These are phyloP conservation scores for Holothuria scabra DNA, from an alignment of 53 echinoderm and acorn worm species.

Conservation along the genomic window DNA sequence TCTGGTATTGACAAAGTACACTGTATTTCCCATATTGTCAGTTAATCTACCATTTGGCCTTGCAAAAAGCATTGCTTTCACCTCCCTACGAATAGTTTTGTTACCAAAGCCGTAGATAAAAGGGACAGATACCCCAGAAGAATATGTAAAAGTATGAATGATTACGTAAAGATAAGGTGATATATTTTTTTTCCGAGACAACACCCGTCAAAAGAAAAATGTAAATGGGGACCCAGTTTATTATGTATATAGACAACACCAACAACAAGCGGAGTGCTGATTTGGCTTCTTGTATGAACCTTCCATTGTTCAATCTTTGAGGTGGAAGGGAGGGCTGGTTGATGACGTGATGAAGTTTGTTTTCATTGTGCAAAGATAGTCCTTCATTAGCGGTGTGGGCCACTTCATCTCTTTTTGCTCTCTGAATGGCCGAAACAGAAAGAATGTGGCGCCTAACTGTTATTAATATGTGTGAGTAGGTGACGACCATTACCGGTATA, in stretches of 20 bases:
- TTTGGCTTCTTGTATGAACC: constrained; percentile 8
- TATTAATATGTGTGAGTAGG: background rate
- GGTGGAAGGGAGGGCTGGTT: too few species aligned
- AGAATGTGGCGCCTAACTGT: constrained; percentile 15
- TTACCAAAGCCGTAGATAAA: constrained; percentile 4
- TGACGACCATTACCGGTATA: background rate
- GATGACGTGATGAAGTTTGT: too few species aligned
- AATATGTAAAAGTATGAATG: background rate
- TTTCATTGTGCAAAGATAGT: too few species aligned
- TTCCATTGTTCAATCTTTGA: background rate
- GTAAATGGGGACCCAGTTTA: constrained; percentile 5
- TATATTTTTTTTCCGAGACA: background rate
- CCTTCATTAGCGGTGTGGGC: too few species aligned
- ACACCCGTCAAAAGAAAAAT: constrained; percentile 5
- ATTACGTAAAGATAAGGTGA: background rate
- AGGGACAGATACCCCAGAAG: background rate
- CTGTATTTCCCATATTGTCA: too few species aligned
- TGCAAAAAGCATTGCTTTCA: background rate
- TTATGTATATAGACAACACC: background rate
- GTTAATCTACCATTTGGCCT: too few species aligned
- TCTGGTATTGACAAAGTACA: too few species aligned
- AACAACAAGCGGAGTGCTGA: constrained; percentile 7
- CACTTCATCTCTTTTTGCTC: too few species aligned
- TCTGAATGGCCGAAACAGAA: background rate
- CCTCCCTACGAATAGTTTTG: constrained; percentile 9